phyloP scores from a whole-genome alignment of 2,797 vertebrate species.

The Austrolebias charrua region DNA sequence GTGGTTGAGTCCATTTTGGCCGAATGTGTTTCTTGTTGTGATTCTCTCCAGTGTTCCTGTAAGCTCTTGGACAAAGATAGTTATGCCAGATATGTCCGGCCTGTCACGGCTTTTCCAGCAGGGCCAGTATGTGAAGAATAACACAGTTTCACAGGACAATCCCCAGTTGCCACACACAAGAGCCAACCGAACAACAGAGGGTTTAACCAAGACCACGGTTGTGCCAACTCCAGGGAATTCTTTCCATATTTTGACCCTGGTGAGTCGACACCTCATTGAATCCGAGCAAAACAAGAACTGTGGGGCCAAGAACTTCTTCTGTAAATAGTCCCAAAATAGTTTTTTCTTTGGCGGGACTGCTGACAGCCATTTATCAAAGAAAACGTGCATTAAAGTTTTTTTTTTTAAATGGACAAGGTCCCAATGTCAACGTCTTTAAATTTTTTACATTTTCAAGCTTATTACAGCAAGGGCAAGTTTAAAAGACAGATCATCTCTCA shows the following conservation, averaged over 20 bases:
- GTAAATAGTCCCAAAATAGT: neutral
- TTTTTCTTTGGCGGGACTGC: slow-evolving; percentile 4
- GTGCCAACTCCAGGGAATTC: slow-evolving; percentile 74
- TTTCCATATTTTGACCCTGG: slow-evolving; percentile 69
- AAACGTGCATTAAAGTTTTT: neutral
- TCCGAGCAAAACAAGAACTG: slow-evolving; percentile 72
- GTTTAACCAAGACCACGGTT: slow-evolving; percentile 69
- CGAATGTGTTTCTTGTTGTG: slow-evolving; percentile 59
- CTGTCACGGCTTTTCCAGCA: slow-evolving; percentile 55
- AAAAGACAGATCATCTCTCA: slow-evolving; percentile 11
- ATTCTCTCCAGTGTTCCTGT: slow-evolving; percentile 68
- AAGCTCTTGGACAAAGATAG: slow-evolving; percentile 76
- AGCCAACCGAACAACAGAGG: slow-evolving; percentile 72
- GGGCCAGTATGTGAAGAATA: slow-evolving; percentile 72
- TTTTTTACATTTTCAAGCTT: neutral
- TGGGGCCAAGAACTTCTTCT: neutral
- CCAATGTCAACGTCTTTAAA: neutral
- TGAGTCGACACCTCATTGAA: slow-evolving; percentile 73
- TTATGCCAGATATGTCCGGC: slow-evolving; percentile 80
- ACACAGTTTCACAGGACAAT: slow-evolving; percentile 73
- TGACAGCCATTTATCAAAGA: slow-evolving; percentile 4
- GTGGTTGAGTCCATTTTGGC: slow-evolving; percentile 28
- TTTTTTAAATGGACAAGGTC: neutral
- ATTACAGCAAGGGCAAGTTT: slow-evolving; percentile 12
- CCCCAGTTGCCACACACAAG: slow-evolving; percentile 68